Evolutionary conservation across 2,888 invertebrate species (phyloP), one percentile per base, ranked within the genome.

Genomic region (Siphlonurus alternatus): DNA sequence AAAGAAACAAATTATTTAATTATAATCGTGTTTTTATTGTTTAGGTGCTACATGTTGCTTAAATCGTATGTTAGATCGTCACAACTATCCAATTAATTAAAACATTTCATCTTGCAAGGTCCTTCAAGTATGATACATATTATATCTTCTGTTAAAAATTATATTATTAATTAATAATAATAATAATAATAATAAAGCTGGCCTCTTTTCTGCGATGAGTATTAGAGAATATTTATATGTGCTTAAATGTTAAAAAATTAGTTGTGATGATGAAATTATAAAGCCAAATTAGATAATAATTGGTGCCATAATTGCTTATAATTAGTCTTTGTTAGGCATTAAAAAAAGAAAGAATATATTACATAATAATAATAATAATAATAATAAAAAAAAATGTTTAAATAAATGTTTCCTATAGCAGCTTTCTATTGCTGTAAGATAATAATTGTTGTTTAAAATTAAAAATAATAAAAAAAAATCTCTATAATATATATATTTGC

Each of bases 401-500:
- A 38, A 38, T 38, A 38, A 38, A 38, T 38, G 38, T 38, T 38
- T 38, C 38, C 38, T 38, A 38, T 38, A 38, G 38, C 38, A 38
- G 38, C 38, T 38, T 38, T 38, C n/a, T 38, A 38, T 38, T 15
- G 38, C 38, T 38, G 38, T 38, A 38, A 38, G 38, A 38, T 38
- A 38, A 38, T 38, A 38, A 38, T 38, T 38, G 38, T 38, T 38
- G 38, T 38, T 38, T 38, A 38, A 38, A 5, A 38, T 10, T 10
- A 38, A 38, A 15, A 10, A 38, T 56, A 56, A 56, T 10, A 56
- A 10, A 56, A 56, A 10, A 20, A 56, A 56, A 20, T 56, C n/a
- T 56, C 19, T 56, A 56, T 56, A 56, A 56, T 18, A 56, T 56
- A 56, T n/a, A 56, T 56, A 20, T 56, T 56, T 56, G 56, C 22